Percentiles rank a stretch among this genome's conserved stretches.
Conservation (phyloP, 23 tunicate genomes). For the Phallusia fumigata region DNA sequence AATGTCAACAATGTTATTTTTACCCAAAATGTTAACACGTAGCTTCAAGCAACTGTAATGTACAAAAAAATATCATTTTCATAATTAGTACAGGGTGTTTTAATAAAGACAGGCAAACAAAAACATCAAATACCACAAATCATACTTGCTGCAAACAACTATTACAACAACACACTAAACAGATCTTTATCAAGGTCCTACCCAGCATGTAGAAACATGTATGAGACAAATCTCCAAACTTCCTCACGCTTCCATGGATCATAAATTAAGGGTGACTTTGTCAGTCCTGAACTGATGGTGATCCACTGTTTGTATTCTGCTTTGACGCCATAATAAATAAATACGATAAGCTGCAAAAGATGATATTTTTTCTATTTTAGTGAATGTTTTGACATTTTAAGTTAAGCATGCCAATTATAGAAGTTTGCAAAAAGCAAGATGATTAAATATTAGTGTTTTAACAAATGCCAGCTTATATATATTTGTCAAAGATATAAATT, state of each 20-base stretch:
- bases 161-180: neutral
- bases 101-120: neutral
- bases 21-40: too few relatives aligned
- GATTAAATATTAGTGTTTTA: too few relatives aligned
- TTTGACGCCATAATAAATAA: slow-evolving; percentile 68
- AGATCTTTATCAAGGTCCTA: neutral
- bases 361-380: too few relatives aligned
- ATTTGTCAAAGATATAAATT: neutral
- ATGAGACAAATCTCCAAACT: slow-evolving; percentile 89
- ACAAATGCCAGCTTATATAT: neutral
- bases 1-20: too few relatives aligned
- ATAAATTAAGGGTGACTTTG: slow-evolving; percentile 58
- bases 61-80: too few relatives aligned
- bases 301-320: slow-evolving; percentile 82
- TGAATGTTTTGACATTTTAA: too few relatives aligned
- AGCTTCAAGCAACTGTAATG: too few relatives aligned
- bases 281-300: slow-evolving; percentile 51
- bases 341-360: slow-evolving; percentile 40
- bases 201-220: slow-evolving; percentile 88
- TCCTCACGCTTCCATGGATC: slow-evolving; percentile 78
- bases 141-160: neutral
- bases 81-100: neutral
- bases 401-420: too few relatives aligned
- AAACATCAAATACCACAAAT: too few relatives aligned
- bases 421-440: too few relatives aligned